Base-by-base conservation (phyloP, 2,797 vertebrate genomes). In the Poecilia gillii region DNA sequence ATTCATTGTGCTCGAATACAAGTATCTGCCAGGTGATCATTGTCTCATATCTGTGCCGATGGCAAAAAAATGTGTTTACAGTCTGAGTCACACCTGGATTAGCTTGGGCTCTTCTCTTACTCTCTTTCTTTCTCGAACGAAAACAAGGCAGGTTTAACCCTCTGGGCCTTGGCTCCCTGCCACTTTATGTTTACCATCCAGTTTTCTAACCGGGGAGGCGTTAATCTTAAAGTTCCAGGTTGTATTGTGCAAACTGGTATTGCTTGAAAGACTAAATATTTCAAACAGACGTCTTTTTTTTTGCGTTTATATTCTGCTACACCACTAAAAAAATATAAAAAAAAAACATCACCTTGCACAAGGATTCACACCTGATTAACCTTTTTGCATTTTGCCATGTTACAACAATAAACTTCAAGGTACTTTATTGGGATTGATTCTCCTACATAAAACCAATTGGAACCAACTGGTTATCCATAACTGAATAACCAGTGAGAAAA, bases 111-210 rank as follows among this genome's bases (percentile, higher is more conserved):
- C 51, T 66, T 47, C 51, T 74, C 46, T 68, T 45, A 51, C 25
- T 77, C 73, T 20, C 16, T 55, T 53, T 46, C 75, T 23, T 78
- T 28, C 75, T 76, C 53, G 71, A 71, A 87, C 73, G 87, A 90
- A 92, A 91, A 90, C 82, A 89, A 72, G 55, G 41, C 74, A 77
- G 12, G 62, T 76, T 85, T 81, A 79, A 36, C 76, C 88, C 87
- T 81, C 33, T 0, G 78, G 90, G 81, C 70, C 45, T 31, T 45
- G 77, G 66, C 84, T 84, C 47, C 81, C 81, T 81, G 79, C 79
- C 88, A 80, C 78, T 90, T 89, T 85, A 77, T 83, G 72, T 87
- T 87, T 74, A 78, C 36, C 68, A 78, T 89, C 89, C 89, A 83
- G 84, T 59, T 62, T 57, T 75, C 55, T 28, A 74, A 72, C 73